Percentiles rank a stretch among this genome's conserved stretches.
These are phyloP conservation scores for Oreotrochilus melanogaster DNA, from an alignment of 2,113 vertebrate species.

Conservation along the genomic window DNA sequence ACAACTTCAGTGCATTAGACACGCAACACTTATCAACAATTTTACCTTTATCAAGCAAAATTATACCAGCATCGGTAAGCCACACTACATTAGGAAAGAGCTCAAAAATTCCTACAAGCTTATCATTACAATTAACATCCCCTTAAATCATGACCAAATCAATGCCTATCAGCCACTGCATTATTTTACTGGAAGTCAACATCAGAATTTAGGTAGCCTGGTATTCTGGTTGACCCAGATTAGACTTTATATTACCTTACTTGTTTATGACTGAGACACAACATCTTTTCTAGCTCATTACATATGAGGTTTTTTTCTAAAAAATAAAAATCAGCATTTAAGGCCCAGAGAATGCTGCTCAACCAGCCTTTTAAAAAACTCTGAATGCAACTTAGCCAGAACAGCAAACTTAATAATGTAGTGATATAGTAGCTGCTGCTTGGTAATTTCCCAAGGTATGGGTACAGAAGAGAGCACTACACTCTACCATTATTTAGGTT, in stretches of 20 bases:
- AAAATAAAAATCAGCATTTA: neutral
- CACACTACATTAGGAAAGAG: neutral
- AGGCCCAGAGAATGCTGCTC: accelerated
- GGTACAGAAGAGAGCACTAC: neutral
- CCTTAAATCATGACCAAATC: neutral
- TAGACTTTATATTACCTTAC: neutral
- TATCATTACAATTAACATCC: neutral
- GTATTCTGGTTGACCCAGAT: neutral
- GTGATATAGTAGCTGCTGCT: neutral
- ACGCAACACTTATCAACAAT: neutral
- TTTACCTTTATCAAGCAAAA: neutral
- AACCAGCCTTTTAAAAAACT: neutral
- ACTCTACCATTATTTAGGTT: neutral
- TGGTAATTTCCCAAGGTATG: neutral
- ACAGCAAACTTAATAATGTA: neutral
- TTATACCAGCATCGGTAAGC: neutral
- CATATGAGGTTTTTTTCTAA: no score
- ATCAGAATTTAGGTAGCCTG: neutral
- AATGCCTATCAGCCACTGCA: neutral
- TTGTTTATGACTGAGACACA: neutral
- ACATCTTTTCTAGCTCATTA: neutral
- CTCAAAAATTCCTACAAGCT: neutral
- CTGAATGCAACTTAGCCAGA: neutral
- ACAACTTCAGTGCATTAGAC: neutral
- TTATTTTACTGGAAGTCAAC: neutral